phyloP scores from a whole-genome alignment of 2,888 invertebrate species.

The Eledone cirrhosa region DNA sequence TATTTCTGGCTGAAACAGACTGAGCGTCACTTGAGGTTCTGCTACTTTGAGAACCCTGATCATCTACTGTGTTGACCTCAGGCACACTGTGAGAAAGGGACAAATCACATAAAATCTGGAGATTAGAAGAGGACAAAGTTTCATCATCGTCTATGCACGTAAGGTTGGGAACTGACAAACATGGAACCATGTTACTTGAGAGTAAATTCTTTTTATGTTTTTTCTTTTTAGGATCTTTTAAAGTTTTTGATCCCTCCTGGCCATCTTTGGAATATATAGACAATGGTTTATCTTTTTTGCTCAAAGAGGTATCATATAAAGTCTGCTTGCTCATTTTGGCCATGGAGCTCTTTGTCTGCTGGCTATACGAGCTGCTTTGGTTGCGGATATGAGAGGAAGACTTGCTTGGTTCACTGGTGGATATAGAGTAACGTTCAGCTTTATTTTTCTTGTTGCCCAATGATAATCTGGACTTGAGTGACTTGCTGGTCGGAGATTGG shows the following conservation, averaged over 20 bases:
- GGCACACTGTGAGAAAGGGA: slow-evolving; percentile 39
- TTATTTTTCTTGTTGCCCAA: slow-evolving; percentile 1
- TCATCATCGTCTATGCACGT: slow-evolving; percentile 34
- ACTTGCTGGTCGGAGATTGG: not conserved
- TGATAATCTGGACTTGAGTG: not conserved
- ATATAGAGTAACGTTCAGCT: slow-evolving; percentile 1
- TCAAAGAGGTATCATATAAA: not conserved
- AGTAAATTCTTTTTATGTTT: not conserved
- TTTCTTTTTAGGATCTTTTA: not conserved
- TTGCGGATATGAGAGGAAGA: slow-evolving; percentile 28
- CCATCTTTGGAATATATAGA: not conserved
- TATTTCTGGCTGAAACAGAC: not conserved
- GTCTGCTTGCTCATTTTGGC: slow-evolving; percentile 36
- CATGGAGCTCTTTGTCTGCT: slow-evolving; percentile 39
- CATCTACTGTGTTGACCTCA: slow-evolving; percentile 42
- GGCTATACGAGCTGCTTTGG: slow-evolving; percentile 36
- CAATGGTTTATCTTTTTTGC: not conserved
- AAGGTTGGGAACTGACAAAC: slow-evolving; percentile 20
- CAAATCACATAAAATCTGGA: slow-evolving; percentile 37
- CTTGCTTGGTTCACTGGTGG: slow-evolving; percentile 4
- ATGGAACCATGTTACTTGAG: slow-evolving; percentile 4
- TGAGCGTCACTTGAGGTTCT: slow-evolving; percentile 1
- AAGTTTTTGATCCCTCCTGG: too few species aligned
- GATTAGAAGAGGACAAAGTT: slow-evolving; percentile 34
- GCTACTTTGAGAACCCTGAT: slow-evolving; percentile 10